A percentile compares a stretch with the other conserved stretches of the same genome.
Conservation (phyloP, 2,113 vertebrate species). For the Misgurnus anguillicaudatus region DNA sequence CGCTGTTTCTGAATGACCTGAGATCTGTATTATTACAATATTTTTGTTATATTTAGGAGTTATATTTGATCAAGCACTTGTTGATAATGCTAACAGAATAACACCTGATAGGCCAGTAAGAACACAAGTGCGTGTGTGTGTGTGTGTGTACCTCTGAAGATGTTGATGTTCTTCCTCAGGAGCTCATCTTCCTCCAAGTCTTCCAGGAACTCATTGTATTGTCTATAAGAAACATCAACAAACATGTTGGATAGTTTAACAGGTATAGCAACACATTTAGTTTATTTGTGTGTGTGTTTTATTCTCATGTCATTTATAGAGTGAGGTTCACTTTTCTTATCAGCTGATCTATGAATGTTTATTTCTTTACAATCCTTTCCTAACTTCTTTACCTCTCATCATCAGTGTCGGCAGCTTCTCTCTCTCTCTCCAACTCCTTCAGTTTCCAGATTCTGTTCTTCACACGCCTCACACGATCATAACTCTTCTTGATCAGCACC, state of each 20-base stretch:
- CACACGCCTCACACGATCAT: slow-evolving; percentile 83
- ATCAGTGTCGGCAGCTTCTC: slow-evolving; percentile 82
- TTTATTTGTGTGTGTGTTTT: too few species aligned
- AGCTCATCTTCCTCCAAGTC: slow-evolving; percentile 96
- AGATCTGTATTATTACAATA: too few species aligned
- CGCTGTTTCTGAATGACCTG: too few species aligned
- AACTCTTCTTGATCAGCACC: slow-evolving; percentile 96
- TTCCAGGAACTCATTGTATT: slow-evolving; percentile 97
- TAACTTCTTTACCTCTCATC: slow-evolving; percentile 84
- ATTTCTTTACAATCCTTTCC: background rate
- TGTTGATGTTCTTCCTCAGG: slow-evolving; percentile 95
- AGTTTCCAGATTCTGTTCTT: slow-evolving; percentile 94
- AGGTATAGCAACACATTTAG: too few species aligned
- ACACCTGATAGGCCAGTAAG: background rate
- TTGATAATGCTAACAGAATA: background rate
- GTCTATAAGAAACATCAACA: slow-evolving; percentile 69
- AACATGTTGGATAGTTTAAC: background rate
- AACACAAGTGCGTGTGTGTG: too few species aligned
- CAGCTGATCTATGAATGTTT: too few species aligned
- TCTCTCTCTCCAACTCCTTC: slow-evolving; percentile 85
- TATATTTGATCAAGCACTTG: too few species aligned
- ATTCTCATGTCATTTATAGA: too few species aligned
- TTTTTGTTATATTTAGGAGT: too few species aligned
- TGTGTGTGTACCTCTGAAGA: slow-evolving; percentile 83
- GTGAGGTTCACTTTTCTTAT: too few species aligned